Evolutionary conservation across 2,797 vertebrate species (phyloP).

Genomic region (Masticophis lateralis): DNA sequence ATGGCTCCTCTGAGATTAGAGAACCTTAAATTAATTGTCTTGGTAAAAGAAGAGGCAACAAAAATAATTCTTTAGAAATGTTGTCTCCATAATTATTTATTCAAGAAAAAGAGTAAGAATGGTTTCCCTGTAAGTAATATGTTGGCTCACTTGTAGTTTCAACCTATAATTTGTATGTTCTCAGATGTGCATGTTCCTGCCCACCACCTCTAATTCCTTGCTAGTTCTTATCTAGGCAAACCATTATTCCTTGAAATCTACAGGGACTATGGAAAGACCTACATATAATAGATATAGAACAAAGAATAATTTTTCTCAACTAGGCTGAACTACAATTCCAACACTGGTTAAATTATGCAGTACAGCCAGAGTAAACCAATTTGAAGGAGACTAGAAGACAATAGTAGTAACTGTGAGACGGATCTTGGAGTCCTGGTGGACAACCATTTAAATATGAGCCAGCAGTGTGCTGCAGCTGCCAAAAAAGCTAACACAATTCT

Average conservation of each 20-base stretch:
- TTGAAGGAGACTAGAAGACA: background rate
- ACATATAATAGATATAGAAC: background rate
- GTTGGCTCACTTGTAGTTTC: background rate
- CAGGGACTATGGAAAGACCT: background rate
- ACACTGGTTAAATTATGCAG: background rate
- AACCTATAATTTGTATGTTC: background rate
- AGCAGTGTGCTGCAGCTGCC: no score
- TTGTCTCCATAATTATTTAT: conserved; percentile 15
- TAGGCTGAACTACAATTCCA: background rate
- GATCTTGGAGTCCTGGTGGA: no score
- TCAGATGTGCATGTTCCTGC: background rate
- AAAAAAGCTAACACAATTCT: no score
- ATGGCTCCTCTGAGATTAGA: conserved; percentile 35
- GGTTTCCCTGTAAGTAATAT: background rate
- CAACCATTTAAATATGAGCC: no score
- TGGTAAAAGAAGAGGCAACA: conserved; percentile 27
- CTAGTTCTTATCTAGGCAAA: background rate
- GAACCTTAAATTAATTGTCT: conserved; percentile 39
- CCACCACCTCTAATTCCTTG: background rate
- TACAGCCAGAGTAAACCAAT: background rate
- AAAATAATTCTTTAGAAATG: conserved; percentile 18
- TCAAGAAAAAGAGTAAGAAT: background rate
- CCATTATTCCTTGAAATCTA: background rate
- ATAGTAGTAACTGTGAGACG: no score
- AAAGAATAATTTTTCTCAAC: background rate